Percentiles rank a stretch among this genome's conserved stretches.
Evolutionary conservation across 2,888 invertebrate genomes (phyloP).

Genomic region (Kryphioiulus occultus): DNA sequence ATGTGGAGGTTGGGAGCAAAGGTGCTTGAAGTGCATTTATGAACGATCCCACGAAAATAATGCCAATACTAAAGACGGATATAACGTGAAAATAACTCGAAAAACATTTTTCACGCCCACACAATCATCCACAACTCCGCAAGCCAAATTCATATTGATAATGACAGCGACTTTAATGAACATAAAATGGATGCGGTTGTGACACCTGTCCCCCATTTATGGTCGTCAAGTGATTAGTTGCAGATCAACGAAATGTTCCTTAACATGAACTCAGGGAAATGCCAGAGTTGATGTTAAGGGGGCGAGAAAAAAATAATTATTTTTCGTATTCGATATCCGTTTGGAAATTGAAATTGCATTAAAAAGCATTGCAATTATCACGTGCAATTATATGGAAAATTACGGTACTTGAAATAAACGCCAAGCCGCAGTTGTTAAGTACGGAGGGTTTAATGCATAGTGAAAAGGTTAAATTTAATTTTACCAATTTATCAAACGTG

Average conservation of each 20-base stretch:
- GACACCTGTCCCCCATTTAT: neutral
- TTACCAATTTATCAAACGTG: neutral
- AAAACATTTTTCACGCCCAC: neutral
- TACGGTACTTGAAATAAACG: neutral
- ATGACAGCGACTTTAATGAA: neutral
- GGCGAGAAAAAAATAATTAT: neutral
- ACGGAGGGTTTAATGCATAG: neutral
- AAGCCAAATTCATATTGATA: neutral
- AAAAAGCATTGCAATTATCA: neutral
- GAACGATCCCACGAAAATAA: too few species aligned
- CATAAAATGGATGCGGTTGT: neutral
- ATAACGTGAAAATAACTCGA: neutral
- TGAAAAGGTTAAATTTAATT: constrained; percentile 11
- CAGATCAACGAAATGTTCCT: neutral
- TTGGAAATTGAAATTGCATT: neutral
- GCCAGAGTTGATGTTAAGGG: neutral
- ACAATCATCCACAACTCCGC: neutral
- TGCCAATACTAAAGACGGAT: neutral
- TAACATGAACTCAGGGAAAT: neutral
- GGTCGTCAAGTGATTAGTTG: neutral
- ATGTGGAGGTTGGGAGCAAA: too few species aligned
- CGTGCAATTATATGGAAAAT: constrained; percentile 18
- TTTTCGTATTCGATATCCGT: neutral
- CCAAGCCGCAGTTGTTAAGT: neutral
- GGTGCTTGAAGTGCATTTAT: too few species aligned